Conservation (phyloP, 1,140 invertebrate species). For the Mercenaria mercenaria region DNA sequence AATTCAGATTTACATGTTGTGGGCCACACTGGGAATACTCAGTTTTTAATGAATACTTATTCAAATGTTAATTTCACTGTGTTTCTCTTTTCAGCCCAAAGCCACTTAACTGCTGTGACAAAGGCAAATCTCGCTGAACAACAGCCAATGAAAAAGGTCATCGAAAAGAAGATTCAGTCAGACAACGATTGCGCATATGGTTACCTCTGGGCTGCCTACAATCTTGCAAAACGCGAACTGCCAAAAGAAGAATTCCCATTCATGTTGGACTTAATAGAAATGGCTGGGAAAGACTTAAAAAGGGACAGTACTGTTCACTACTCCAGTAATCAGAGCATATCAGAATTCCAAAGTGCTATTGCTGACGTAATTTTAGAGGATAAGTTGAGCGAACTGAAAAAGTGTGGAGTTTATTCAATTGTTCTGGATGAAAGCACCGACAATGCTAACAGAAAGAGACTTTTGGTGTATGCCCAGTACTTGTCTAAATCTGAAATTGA, state of each 20-base stretch:
- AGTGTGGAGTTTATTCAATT: neutral
- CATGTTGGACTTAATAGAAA: neutral
- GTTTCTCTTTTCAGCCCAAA: constrained; percentile 15
- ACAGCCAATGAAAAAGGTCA: constrained; percentile 13
- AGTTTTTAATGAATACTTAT: too few relatives aligned
- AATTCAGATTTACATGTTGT: too few relatives aligned
- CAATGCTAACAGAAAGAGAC: neutral
- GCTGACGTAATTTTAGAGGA: neutral
- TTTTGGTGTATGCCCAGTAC: constrained; percentile 39
- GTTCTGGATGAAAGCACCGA: neutral
- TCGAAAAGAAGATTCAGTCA: neutral
- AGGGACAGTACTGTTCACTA: neutral
- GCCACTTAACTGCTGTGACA: neutral
- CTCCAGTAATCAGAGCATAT: neutral
- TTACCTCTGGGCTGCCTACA: constrained; percentile 4
- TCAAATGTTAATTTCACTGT: neutral
- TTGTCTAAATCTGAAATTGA: neutral
- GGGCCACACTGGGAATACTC: too few relatives aligned
- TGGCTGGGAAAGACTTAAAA: neutral
- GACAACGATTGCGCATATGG: neutral
- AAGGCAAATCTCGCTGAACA: neutral
- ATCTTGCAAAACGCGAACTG: constrained; percentile 18
- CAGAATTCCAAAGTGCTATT: constrained; percentile 44
- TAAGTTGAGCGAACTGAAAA: neutral
- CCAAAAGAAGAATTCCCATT: constrained; percentile 36